Evolutionary conservation across 1,140 invertebrate species (phyloP).

Genomic region (Cyclargus thomasi): DNA sequence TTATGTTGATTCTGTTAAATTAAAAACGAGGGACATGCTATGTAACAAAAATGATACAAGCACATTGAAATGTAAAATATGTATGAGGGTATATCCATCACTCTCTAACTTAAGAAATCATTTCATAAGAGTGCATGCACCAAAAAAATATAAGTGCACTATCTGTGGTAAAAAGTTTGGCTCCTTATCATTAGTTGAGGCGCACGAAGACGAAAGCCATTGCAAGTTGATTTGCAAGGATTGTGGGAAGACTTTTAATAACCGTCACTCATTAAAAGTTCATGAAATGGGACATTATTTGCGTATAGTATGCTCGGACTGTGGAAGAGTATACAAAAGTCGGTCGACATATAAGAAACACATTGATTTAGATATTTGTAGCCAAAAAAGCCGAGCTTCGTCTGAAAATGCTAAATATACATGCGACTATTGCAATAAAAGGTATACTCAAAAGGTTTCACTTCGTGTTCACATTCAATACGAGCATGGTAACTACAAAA

Average conservation of each 20-base stretch:
- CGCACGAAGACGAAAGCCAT: slow-evolving; percentile 49
- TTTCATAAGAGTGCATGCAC: slow-evolving; percentile 56
- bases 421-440: slow-evolving; percentile 63
- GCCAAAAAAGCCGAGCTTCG: slow-evolving; percentile 41
- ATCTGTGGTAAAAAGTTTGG: slow-evolving; percentile 51
- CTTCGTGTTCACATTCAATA: slow-evolving; percentile 60
- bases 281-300: slow-evolving; percentile 51
- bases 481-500: slow-evolving; percentile 59
- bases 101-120: slow-evolving; percentile 49
- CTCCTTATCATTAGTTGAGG: slow-evolving; percentile 40
- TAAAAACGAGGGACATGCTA: slow-evolving; percentile 45
- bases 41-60: slow-evolving; percentile 38
- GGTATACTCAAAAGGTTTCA: slow-evolving; percentile 58
- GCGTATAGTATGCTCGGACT: slow-evolving; percentile 48
- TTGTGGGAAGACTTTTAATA: slow-evolving; percentile 56
- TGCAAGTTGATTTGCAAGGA: slow-evolving; percentile 45
- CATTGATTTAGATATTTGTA: slow-evolving; percentile 54
- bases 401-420: slow-evolving; percentile 48
- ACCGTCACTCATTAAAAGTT: slow-evolving; percentile 51
- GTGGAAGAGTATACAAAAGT: slow-evolving; percentile 58
- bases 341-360: slow-evolving; percentile 55
- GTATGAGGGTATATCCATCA: slow-evolving; percentile 41
- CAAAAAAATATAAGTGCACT: slow-evolving; percentile 47
- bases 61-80: slow-evolving; percentile 45
- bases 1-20: slow-evolving; percentile 25